Conservation (phyloP, 35 echinoderm and acorn worm species). For the Lytechinus pictus region DNA sequence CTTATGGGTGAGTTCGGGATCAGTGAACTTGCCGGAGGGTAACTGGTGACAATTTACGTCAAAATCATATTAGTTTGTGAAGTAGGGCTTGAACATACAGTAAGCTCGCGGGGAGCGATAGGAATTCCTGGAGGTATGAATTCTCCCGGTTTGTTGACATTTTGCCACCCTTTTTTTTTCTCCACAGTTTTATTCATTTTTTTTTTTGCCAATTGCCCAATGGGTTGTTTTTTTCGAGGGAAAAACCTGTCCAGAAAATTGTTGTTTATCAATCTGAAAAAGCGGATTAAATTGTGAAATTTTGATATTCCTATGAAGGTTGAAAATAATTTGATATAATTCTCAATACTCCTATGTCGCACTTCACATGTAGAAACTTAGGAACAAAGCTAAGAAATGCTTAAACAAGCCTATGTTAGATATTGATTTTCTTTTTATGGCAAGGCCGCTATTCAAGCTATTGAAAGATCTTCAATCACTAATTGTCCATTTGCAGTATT, state of each 20-base stretch:
- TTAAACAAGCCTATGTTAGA: too few relatives aligned
- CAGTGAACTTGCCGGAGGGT: constrained; percentile 9
- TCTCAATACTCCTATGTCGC: not conserved
- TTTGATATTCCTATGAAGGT: not conserved
- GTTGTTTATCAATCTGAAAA: not conserved
- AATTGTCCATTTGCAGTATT: too few relatives aligned
- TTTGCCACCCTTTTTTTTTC: not conserved
- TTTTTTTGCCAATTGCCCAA: not conserved
- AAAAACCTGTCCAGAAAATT: not conserved
- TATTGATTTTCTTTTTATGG: too few relatives aligned
- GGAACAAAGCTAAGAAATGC: too few relatives aligned
- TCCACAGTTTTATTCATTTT: not conserved
- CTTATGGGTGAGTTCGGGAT: not conserved
- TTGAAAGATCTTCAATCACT: too few relatives aligned
- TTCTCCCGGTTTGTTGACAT: constrained; percentile 32
- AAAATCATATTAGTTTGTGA: constrained; percentile 58
- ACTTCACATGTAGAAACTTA: too few relatives aligned
- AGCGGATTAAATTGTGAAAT: not conserved
- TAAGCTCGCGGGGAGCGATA: not conserved
- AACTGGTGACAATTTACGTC: constrained; percentile 47
- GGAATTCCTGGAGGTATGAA: constrained; percentile 31
- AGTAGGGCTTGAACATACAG: constrained; percentile 39
- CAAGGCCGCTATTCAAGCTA: too few relatives aligned
- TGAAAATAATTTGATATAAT: not conserved
- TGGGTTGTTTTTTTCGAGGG: not conserved